Conservation (phyloP, 2,113 vertebrate genomes). For the Sakesphorus luctuosus region DNA sequence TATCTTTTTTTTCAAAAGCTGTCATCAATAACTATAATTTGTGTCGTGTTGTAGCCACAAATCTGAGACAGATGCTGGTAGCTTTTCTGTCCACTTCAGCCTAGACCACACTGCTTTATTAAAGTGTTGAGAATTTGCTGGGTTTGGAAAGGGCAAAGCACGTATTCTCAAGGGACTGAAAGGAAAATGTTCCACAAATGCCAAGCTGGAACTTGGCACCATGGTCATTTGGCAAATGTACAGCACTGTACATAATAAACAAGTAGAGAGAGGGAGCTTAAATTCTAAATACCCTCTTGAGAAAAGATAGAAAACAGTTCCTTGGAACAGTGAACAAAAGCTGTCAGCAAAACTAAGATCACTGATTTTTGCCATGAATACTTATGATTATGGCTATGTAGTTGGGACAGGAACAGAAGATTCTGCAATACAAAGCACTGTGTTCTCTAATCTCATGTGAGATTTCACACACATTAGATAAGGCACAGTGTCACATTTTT, state of each 20-base stretch:
- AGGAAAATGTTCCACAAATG: conserved; percentile 50
- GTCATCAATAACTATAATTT: background rate
- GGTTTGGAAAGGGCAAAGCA: background rate
- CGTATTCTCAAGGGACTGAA: conserved; percentile 51
- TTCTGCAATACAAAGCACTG: background rate
- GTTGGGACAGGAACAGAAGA: background rate
- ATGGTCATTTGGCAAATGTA: conserved; percentile 36
- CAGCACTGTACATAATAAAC: conserved; percentile 54
- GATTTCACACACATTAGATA: background rate
- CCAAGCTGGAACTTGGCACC: conserved; percentile 65
- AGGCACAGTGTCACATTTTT: background rate
- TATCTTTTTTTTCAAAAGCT: background rate
- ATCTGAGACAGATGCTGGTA: background rate
- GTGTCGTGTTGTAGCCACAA: background rate
- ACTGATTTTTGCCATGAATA: conserved; percentile 57
- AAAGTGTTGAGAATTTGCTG: conserved; percentile 29
- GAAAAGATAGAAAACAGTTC: conserved; percentile 57
- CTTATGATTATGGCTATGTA: conserved; percentile 17
- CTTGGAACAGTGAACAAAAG: conserved; percentile 50
- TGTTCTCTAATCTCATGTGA: background rate
- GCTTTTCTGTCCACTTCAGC: conserved; percentile 31
- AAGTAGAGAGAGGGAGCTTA: conserved; percentile 40
- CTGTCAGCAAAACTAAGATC: conserved; percentile 29
- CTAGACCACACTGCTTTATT: background rate
- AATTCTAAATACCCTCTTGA: conserved; percentile 66